Evolutionary conservation across 2,888 invertebrate genomes (phyloP).

Genomic region (Sthenelais limicola): DNA sequence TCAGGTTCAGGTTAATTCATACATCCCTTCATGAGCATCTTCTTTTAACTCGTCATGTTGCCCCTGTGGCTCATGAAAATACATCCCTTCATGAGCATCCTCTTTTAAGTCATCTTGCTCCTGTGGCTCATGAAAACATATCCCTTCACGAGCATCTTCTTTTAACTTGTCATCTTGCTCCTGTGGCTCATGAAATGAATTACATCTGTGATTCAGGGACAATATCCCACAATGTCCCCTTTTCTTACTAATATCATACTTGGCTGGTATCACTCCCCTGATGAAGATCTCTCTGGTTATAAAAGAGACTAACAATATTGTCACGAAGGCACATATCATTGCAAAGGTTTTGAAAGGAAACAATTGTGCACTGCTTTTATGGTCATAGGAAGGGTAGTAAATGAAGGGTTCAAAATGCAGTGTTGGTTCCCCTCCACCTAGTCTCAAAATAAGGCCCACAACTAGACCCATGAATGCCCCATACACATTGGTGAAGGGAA

Average conservation of each 20-base stretch:
- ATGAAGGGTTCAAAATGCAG: constrained; percentile 87
- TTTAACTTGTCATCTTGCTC: too few relatives aligned
- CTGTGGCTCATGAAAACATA: too few relatives aligned
- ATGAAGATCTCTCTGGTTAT: constrained; percentile 74
- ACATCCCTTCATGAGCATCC: too few relatives aligned
- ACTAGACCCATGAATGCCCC: constrained; percentile 73
- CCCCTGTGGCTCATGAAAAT: too few relatives aligned
- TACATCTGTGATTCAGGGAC: too few relatives aligned
- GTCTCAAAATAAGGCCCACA: constrained; percentile 83
- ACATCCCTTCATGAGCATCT: too few relatives aligned
- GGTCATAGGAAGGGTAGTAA: constrained; percentile 83
- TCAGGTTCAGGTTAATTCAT: too few relatives aligned
- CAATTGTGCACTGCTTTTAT: constrained; percentile 78
- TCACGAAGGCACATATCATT: constrained; percentile 88
- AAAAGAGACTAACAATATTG: constrained; percentile 86
- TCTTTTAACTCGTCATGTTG: too few relatives aligned
- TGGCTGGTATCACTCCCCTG: constrained; percentile 9
- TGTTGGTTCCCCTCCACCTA: constrained; percentile 90
- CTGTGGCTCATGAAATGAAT: too few relatives aligned
- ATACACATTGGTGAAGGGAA: constrained; percentile 58
- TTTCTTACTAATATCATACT: constrained; percentile 14
- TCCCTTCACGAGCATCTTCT: too few relatives aligned
- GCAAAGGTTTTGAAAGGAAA: constrained; percentile 97
- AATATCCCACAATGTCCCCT: too few relatives aligned
- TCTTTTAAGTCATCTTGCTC: too few relatives aligned